These are phyloP conservation scores for Anoplopoma fimbria DNA, from an alignment of 2,113 vertebrate genomes.

Conservation along the genomic window DNA sequence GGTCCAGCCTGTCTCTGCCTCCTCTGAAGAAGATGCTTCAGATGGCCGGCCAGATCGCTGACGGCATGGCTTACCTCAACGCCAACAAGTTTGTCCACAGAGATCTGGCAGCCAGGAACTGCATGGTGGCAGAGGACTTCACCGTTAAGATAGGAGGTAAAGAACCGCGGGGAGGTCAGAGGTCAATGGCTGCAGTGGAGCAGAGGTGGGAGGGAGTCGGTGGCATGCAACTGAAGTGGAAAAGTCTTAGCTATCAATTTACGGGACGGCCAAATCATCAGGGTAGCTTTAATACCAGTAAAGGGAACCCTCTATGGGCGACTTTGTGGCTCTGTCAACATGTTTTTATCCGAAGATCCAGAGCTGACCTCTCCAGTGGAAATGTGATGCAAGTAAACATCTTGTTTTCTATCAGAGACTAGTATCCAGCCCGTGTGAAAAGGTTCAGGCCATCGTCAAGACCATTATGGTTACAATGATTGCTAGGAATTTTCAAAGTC, in stretches of 20 bases:
- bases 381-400: slow-evolving; percentile 7
- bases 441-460: neutral
- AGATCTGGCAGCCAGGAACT: slow-evolving; percentile 97
- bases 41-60: slow-evolving; percentile 98
- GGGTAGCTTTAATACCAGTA: neutral
- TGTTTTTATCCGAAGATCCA: neutral
- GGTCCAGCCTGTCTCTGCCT: slow-evolving; percentile 88
- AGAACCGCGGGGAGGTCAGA: neutral
- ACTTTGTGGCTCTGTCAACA: neutral
- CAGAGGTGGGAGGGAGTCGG: neutral
- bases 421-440: neutral
- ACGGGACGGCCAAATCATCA: neutral
- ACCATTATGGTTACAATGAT: neutral
- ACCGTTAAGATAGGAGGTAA: slow-evolving; percentile 98
- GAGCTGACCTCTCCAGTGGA: neutral
- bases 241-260: neutral
- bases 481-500: neutral
- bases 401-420: neutral
- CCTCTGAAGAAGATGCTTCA: slow-evolving; percentile 98
- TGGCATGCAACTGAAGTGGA: neutral
- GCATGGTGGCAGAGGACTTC: slow-evolving; percentile 98
- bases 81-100: slow-evolving; percentile 99
- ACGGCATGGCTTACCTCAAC: slow-evolving; percentile 99
- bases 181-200: neutral
- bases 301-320: neutral